Evolutionary conservation across 1,140 invertebrate species (phyloP), one percentile per base, ranked within the genome.

Genomic region (Ericerus pela): DNA sequence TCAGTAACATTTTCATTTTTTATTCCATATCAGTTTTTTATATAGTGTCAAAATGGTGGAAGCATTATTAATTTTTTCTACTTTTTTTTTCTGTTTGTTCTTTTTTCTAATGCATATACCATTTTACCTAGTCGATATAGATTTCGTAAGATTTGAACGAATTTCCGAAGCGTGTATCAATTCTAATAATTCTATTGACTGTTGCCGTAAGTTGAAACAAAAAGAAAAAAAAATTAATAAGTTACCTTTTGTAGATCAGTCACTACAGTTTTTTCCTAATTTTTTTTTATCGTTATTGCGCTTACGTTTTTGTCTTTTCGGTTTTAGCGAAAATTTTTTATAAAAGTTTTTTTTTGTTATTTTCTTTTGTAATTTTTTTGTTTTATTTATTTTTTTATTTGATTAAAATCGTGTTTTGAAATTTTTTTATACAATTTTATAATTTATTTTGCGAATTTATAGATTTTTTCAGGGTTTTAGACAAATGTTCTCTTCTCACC

Each of bases 201-300:
- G 41, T 47, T 47, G 41, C 41, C 26, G 41, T 47, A 47, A 24
- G 26, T 24, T 47, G 41, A 24, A n/a, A n/a, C n/a, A n/a, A n/a
- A n/a, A n/a, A n/a, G n/a, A n/a, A 47, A 47, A 47, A 22, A 5
- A 6, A 24, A 24, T 24, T 47, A 47, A 20, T 47, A 47, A 47
- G 41, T 47, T 47, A 47, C 41, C 41, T 47, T 47, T 47, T 47
- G 41, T 47, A 47, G 41, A 47, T 22, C 41, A 47, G 41, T 47
- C 41, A 47, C 16, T 41, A 41, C 41, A 47, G 41, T 47, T 47
- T 47, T 33, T 47, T 47, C 41, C 41, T 47, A 47, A 47, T 24
- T 47, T 47, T 38, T 38, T 38, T 47, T 47, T 47, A 47, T 47
- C 41, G 41, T 47, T 47, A 22, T 47, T 47, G 26, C 41, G 41